A percentile compares a stretch with the other conserved stretches of the same genome.
Evolutionary conservation across 2,888 invertebrate genomes (phyloP).

Genomic region (Griposia aprilina): DNA sequence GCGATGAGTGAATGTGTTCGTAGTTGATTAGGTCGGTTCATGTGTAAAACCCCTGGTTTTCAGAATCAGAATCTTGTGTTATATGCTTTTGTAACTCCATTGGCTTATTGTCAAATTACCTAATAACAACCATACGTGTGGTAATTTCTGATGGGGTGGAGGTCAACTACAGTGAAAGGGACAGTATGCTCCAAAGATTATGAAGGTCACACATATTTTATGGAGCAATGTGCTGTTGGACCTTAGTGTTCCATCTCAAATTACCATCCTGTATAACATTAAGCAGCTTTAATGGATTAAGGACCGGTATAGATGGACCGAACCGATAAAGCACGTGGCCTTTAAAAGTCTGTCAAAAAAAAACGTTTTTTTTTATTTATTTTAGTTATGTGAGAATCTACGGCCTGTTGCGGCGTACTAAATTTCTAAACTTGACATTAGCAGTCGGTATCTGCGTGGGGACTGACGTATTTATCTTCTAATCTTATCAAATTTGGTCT

Average conservation of each 20-base stretch:
- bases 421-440: constrained; percentile 19
- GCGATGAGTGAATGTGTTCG: background rate
- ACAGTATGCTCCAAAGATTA: background rate
- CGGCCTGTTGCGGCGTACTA: background rate
- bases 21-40: background rate
- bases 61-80: background rate
- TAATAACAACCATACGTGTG: too few relatives aligned
- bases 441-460: constrained; percentile 27
- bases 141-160: background rate
- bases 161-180: background rate
- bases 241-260: background rate
- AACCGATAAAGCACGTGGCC: background rate
- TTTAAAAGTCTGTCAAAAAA: background rate
- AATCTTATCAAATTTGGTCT: constrained; percentile 27
- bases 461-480: constrained; percentile 31
- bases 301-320: background rate
- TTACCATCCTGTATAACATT: background rate
- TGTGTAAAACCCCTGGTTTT: background rate
- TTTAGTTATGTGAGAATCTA: constrained; percentile 8
- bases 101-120: background rate
- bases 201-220: background rate
- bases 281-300: background rate
- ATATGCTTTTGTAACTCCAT: background rate
- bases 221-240: background rate
- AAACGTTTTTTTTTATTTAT: too few relatives aligned